Conservation (phyloP, 1,140 invertebrate genomes). For the Battus philenor region DNA sequence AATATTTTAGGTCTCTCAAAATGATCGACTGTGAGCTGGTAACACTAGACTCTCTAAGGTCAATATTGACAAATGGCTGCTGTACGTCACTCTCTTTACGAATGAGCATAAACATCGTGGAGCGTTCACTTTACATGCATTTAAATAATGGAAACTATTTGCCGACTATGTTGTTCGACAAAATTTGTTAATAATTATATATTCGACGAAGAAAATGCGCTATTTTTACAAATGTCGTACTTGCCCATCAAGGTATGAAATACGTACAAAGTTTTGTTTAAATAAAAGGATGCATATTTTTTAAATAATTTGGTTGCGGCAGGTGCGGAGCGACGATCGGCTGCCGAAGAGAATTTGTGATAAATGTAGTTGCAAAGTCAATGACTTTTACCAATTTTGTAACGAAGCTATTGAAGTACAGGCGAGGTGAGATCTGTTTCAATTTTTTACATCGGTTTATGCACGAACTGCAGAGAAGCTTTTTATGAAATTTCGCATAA, state of each 20-base stretch:
- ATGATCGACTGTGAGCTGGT: constrained; percentile 33
- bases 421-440: constrained; percentile 72
- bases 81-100: constrained; percentile 50
- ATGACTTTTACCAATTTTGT: constrained; percentile 80
- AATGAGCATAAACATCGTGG: constrained; percentile 45
- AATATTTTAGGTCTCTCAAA: constrained; percentile 46
- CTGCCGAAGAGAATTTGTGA: constrained; percentile 80
- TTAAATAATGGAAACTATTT: constrained; percentile 60
- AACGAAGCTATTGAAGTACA: constrained; percentile 78
- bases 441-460: not conserved
- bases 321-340: constrained; percentile 78
- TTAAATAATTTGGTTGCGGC: constrained; percentile 27
- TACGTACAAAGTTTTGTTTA: constrained; percentile 19
- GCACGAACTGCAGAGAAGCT: too few species aligned
- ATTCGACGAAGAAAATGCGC: constrained; percentile 64
- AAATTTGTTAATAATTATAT: constrained; percentile 65
- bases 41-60: constrained; percentile 39
- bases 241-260: constrained; percentile 67
- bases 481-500: too few species aligned
- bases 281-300: constrained; percentile 13
- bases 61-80: constrained; percentile 66
- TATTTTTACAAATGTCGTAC: constrained; percentile 69
- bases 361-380: constrained; percentile 79
- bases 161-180: constrained; percentile 64
- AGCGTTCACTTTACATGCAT: constrained; percentile 9